phyloP scores from a whole-genome alignment of 2,888 invertebrate genomes.

The Himalopsyche tibetana region DNA sequence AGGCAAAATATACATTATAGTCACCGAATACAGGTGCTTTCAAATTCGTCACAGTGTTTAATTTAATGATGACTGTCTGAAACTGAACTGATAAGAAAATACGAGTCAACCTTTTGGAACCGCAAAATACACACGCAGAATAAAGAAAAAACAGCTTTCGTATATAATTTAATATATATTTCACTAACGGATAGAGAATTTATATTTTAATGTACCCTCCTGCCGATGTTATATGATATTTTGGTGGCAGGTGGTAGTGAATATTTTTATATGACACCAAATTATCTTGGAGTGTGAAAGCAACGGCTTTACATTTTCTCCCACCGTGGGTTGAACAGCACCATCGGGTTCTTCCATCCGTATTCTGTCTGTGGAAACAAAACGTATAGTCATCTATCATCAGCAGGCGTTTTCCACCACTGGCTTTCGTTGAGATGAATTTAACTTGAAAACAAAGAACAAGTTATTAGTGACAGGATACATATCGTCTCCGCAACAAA shows the following conservation, averaged over 20 bases:
- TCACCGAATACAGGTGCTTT: no score
- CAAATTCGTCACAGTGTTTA: no score
- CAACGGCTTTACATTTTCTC: constrained; percentile 17
- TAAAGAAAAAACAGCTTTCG: no score
- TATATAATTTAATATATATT: no score
- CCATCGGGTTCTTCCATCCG: constrained; percentile 59
- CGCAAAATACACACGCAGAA: no score
- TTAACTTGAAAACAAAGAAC: constrained; percentile 21
- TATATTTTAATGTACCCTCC: not conserved
- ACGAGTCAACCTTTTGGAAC: no score
- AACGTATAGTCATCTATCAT: constrained; percentile 47
- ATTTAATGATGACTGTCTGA: no score
- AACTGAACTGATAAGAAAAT: no score
- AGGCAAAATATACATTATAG: no score
- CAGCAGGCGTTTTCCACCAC: constrained; percentile 24
- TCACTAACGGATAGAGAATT: no score
- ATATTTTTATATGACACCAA: not conserved
- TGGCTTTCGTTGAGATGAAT: constrained; percentile 11
- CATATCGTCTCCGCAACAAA: no score
- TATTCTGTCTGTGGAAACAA: not conserved
- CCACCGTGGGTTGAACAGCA: constrained; percentile 16
- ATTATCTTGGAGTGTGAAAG: not conserved
- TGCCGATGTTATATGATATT: not conserved
- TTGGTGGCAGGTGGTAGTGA: constrained; percentile 38
- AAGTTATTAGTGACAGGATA: not conserved